A percentile compares a stretch with the other conserved stretches of the same genome.
Evolutionary conservation across 2,113 vertebrate genomes (phyloP).

Genomic region (Hippocampus comes): DNA sequence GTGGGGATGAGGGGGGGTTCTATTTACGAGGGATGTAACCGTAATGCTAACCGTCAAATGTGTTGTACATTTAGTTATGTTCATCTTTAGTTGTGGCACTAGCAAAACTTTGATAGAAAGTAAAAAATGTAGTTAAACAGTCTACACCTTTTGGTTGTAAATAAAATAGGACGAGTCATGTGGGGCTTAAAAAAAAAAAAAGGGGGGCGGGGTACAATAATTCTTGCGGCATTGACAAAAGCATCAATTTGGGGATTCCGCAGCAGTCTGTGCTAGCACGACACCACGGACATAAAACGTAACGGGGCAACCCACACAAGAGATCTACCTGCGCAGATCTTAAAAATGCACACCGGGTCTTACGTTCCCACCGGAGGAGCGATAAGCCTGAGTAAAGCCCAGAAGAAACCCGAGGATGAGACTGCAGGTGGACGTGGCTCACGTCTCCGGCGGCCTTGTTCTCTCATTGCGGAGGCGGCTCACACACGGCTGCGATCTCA

Average conservation of each 20-base stretch:
- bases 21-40: too few relatives aligned
- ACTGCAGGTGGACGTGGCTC: slow-evolving; percentile 31
- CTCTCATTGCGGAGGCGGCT: slow-evolving; percentile 41
- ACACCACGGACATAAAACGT: not conserved
- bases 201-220: not conserved
- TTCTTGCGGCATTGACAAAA: not conserved
- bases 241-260: not conserved
- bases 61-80: too few relatives aligned
- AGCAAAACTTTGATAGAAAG: too few relatives aligned
- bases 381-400: slow-evolving; percentile 1
- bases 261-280: not conserved
- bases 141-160: too few relatives aligned
- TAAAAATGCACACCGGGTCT: slow-evolving; percentile 3
- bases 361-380: slow-evolving; percentile 9
- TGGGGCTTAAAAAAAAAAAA: not conserved
- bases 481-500: slow-evolving; percentile 47
- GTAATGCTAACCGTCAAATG: too few relatives aligned
- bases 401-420: slow-evolving; percentile 15
- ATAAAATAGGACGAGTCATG: too few relatives aligned
- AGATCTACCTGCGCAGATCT: not conserved
- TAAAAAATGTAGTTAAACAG: too few relatives aligned
- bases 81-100: too few relatives aligned
- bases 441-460: slow-evolving; percentile 18
- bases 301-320: slow-evolving; percentile 4
- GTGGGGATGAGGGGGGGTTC: too few relatives aligned